Conservation (phyloP, 1,140 invertebrate genomes). For the Bradysia coprophila region DNA sequence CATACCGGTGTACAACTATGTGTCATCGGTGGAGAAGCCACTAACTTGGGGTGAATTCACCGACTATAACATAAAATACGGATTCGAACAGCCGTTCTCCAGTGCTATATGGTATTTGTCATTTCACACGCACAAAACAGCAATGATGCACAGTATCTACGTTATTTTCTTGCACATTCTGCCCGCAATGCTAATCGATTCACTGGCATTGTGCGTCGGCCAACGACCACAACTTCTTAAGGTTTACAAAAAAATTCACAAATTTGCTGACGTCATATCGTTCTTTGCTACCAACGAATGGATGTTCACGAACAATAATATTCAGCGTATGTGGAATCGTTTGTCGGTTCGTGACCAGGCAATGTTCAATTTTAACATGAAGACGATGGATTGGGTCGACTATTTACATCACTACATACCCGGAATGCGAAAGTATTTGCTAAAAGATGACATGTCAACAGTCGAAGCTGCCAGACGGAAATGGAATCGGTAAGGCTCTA, state of each 20-base stretch:
- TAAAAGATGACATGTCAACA: slow-evolving; percentile 48
- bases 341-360: slow-evolving; percentile 34
- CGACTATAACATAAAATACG: slow-evolving; percentile 22
- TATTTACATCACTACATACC: slow-evolving; percentile 41
- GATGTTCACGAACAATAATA: slow-evolving; percentile 43
- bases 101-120: slow-evolving; percentile 33
- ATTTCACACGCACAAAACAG: slow-evolving; percentile 30
- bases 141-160: slow-evolving; percentile 28
- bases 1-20: slow-evolving; percentile 42
- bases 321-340: slow-evolving; percentile 30
- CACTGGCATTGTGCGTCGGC: slow-evolving; percentile 33
- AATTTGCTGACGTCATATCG: slow-evolving; percentile 42
- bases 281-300: slow-evolving; percentile 53
- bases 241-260: slow-evolving; percentile 52
- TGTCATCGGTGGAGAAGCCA: slow-evolving; percentile 37
- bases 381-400: slow-evolving; percentile 42
- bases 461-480: slow-evolving; percentile 33
- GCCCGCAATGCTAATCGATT: slow-evolving; percentile 44
- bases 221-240: slow-evolving; percentile 41
- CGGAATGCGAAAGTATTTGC: slow-evolving; percentile 41
- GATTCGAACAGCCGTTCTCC: slow-evolving; percentile 27
- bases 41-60: slow-evolving; percentile 38
- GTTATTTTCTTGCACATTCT: slow-evolving; percentile 35
- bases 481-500: slow-evolving; percentile 29
- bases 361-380: slow-evolving; percentile 46